These are phyloP conservation scores for Erinaceus europaeus DNA, from an alignment of 2,113 vertebrate genomes.

Conservation along the genomic window DNA sequence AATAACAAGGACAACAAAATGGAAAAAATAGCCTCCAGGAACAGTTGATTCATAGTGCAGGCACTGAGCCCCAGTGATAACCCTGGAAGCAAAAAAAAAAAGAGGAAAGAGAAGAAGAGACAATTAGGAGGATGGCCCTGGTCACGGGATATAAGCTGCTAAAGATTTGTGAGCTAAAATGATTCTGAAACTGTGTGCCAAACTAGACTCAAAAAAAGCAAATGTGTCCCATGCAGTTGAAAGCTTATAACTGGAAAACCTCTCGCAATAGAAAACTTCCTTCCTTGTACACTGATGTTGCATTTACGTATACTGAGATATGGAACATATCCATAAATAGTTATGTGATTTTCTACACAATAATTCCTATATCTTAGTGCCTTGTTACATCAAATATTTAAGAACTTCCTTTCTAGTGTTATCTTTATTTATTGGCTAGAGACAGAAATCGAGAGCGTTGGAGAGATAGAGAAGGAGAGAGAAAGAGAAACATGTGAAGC, in stretches of 20 bases:
- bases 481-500: too few relatives aligned
- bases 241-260: background rate
- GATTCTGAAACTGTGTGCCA: constrained; percentile 27
- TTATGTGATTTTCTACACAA: background rate
- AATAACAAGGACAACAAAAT: too few relatives aligned
- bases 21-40: too few relatives aligned
- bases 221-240: background rate
- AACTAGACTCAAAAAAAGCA: background rate
- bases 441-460: too few relatives aligned
- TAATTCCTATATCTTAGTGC: too few relatives aligned
- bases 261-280: background rate
- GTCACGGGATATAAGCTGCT: background rate
- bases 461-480: too few relatives aligned
- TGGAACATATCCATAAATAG: background rate
- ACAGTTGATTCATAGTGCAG: too few relatives aligned
- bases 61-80: too few relatives aligned
- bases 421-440: too few relatives aligned
- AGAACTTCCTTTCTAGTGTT: too few relatives aligned
- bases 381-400: too few relatives aligned
- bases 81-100: background rate
- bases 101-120: background rate
- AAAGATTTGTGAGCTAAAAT: constrained; percentile 22
- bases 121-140: background rate
- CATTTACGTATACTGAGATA: constrained; percentile 9
- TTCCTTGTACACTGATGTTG: background rate